Percentiles rank a stretch among this genome's conserved stretches.
Evolutionary conservation across 1,140 invertebrate species (phyloP).

Genomic region (Penaeus japonicus): DNA sequence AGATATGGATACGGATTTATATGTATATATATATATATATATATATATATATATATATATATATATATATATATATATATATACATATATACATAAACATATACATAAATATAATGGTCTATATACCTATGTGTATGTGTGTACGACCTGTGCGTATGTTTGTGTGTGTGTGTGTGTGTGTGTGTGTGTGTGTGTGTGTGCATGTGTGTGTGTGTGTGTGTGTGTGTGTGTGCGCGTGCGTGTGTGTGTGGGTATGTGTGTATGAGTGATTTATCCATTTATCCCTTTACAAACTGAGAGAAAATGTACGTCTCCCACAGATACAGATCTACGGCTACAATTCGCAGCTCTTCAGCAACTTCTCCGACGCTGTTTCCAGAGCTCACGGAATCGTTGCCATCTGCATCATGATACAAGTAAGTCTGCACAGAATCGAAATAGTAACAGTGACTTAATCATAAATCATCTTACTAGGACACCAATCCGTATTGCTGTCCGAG

Average conservation of each 20-base stretch:
- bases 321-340: constrained; percentile 96
- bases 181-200: neutral
- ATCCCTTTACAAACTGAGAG: too few relatives aligned
- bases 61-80: neutral
- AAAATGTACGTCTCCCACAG: constrained; percentile 67
- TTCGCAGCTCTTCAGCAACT: constrained; percentile 93
- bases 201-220: neutral
- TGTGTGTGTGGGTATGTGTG: neutral
- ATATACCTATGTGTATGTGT: neutral
- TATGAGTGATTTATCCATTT: neutral
- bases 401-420: constrained; percentile 93
- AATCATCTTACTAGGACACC: too few relatives aligned
- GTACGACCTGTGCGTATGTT: neutral
- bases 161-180: neutral
- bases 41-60: too few relatives aligned
- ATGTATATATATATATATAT: too few relatives aligned
- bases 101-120: neutral
- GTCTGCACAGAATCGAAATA: neutral
- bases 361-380: constrained; percentile 94
- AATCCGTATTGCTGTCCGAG: too few relatives aligned
- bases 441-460: too few relatives aligned
- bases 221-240: neutral
- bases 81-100: neutral
- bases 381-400: constrained; percentile 93
- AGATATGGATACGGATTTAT: too few relatives aligned